Base-by-base conservation (phyloP, 2,113 vertebrate species). In the Seriola rivoliana region DNA sequence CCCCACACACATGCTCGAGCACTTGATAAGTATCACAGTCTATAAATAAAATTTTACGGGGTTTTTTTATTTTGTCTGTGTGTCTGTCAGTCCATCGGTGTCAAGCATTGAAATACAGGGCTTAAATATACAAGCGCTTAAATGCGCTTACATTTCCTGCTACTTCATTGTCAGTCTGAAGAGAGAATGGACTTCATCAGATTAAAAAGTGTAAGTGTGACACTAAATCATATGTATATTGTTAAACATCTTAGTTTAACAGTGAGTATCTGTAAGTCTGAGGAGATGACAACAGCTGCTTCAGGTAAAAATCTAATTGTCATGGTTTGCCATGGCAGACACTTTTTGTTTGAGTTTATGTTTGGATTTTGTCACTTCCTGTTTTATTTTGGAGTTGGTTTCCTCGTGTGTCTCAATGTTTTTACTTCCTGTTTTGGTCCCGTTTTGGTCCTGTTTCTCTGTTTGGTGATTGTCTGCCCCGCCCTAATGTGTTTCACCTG, bases 21-120 rank as follows among this genome's bases (percentile, higher is more conserved):
- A 60, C 34, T 25, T 34, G 14, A 59, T 82, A 7, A 57, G 68
- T 25, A n/a, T 65, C 32, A 68, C 32, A 46, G 38, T 68, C 62
- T 64, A 23, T 55, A 48, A 58, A 70, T 34, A 14, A 29, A 6
- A 60, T 7, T 68, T 54, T 5, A 6, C 10, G 46, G 0, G 21
- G 38, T 25, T 71, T 2, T 2, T 8, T 9, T 29, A 29, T 29
- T 29, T n/a, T 23, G 5, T 21, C 16, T 9, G 8, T n/a, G 19
- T 38, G 11, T 44, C 16, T 42, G 12, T 9, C 11, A 12, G 42
- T 44, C 21, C 11, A 29, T 29, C 29, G 4, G 9, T 52, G 50
- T 40, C 16, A 32, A 23, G 1, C 12, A 23, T 5, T 67, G 36
- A 38, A 55, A 66, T 10, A 25, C 11, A 11, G 57, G 16, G 12